These are phyloP conservation scores for Tetragonula clypearis DNA, from an alignment of 1,140 invertebrate species.

Conservation along the genomic window DNA sequence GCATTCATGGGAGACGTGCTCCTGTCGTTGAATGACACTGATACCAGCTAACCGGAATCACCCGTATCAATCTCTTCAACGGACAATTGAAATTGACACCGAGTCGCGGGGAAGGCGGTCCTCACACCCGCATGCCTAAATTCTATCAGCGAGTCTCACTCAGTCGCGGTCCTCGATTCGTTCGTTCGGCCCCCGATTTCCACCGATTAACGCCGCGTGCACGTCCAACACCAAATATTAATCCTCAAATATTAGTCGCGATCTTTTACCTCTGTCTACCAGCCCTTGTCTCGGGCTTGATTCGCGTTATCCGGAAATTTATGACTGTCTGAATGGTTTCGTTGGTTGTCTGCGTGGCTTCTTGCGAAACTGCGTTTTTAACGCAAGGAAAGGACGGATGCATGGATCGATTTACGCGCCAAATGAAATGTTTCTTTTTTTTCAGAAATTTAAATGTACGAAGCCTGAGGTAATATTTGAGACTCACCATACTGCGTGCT, in stretches of 20 bases:
- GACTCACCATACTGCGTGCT: too few relatives aligned
- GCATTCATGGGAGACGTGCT: conserved; percentile 49
- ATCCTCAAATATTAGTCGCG: conserved; percentile 69
- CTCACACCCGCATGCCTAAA: conserved; percentile 53
- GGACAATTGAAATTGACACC: conserved; percentile 66
- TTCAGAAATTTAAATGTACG: too few relatives aligned
- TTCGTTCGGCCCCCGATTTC: conserved; percentile 20
- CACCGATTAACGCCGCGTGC: conserved; percentile 25
- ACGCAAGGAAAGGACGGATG: too few relatives aligned
- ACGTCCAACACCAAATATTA: conserved; percentile 52
- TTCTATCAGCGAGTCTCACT: conserved; percentile 43
- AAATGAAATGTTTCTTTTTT: too few relatives aligned
- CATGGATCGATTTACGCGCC: too few relatives aligned
- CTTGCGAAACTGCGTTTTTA: too few relatives aligned
- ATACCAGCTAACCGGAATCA: conserved; percentile 32
- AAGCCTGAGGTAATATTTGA: too few relatives aligned
- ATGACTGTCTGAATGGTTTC: neutral
- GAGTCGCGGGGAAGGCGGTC: neutral
- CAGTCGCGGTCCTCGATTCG: conserved; percentile 42
- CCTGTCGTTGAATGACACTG: conserved; percentile 18
- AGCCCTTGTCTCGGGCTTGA: neutral
- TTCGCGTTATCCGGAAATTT: conserved; percentile 63
- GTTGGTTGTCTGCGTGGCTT: neutral
- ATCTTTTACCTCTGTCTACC: conserved; percentile 26
- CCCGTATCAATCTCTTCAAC: conserved; percentile 68